Percentiles rank a stretch among this genome's conserved stretches.
phyloP scores from a whole-genome alignment of 1,140 invertebrate genomes.

The Atta colombica region DNA sequence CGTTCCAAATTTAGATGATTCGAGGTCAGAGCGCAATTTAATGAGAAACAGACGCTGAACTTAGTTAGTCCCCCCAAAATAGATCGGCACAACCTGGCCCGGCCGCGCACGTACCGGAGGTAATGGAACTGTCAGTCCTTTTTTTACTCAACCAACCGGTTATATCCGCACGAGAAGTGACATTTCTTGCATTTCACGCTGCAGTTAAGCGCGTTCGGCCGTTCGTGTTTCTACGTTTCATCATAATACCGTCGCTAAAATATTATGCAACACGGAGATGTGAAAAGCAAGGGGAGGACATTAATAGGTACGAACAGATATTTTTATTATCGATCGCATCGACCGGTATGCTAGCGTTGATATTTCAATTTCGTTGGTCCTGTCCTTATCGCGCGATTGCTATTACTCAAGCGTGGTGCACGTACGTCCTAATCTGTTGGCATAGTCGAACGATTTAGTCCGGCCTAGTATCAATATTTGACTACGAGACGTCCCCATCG shows the following conservation, averaged over 20 bases:
- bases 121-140: slow-evolving; percentile 67
- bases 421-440: slow-evolving; percentile 79
- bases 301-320: background rate
- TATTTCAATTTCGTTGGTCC: slow-evolving; percentile 51
- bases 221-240: slow-evolving; percentile 36
- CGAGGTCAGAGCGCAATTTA: slow-evolving; percentile 85
- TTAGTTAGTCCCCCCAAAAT: slow-evolving; percentile 84
- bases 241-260: slow-evolving; percentile 36
- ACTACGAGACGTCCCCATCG: slow-evolving; percentile 72
- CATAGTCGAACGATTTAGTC: slow-evolving; percentile 78
- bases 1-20: slow-evolving; percentile 86
- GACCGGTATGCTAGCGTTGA: slow-evolving; percentile 1
- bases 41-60: slow-evolving; percentile 86
- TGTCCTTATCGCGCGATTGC: slow-evolving; percentile 61
- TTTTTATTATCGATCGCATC: slow-evolving; percentile 22
- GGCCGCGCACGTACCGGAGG: slow-evolving; percentile 60
- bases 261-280: slow-evolving; percentile 2
- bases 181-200: slow-evolving; percentile 63
- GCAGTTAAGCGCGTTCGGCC: slow-evolving; percentile 33
- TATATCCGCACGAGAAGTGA: slow-evolving; percentile 61
- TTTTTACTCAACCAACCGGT: slow-evolving; percentile 52
- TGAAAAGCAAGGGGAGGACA: background rate
- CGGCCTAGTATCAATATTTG: slow-evolving; percentile 82
- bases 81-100: slow-evolving; percentile 82
- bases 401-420: slow-evolving; percentile 66